These are phyloP conservation scores for Latrodectus hesperus DNA, from an alignment of 2,888 invertebrate species.

Conservation along the genomic window DNA sequence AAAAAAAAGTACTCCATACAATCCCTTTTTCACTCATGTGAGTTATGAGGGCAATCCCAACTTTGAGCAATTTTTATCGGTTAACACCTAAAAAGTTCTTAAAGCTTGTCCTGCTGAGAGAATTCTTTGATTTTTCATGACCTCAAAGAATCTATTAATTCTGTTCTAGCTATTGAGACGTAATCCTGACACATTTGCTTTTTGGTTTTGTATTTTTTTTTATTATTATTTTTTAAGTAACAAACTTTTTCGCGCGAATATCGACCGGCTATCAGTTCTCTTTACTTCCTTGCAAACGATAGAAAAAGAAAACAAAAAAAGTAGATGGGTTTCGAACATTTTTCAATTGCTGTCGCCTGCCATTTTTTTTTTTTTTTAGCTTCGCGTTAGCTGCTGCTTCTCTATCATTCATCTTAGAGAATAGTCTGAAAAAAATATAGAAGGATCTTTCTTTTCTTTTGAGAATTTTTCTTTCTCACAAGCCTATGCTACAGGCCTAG, in stretches of 20 bases:
- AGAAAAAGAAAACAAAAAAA: conserved; percentile 12
- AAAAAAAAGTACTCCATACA: background rate
- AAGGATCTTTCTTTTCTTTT: conserved; percentile 17
- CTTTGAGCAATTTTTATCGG: background rate
- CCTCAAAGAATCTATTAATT: conserved; percentile 62
- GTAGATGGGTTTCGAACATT: conserved; percentile 32
- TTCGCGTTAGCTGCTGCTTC: background rate
- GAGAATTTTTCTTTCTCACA: conserved; percentile 1
- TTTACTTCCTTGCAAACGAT: conserved; percentile 5
- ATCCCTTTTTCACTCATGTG: background rate
- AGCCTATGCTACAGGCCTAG: background rate
- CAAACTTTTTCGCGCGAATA: conserved; percentile 4
- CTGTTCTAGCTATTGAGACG: conserved; percentile 49
- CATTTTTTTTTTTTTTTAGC: background rate
- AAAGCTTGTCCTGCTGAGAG: background rate
- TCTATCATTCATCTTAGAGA: conserved; percentile 46
- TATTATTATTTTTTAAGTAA: background rate
- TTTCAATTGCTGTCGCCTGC: conserved; percentile 55
- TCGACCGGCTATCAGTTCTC: conserved; percentile 8
- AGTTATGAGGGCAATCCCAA: background rate
- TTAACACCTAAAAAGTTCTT: background rate
- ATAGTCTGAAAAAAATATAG: conserved; percentile 17
- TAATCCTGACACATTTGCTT: conserved; percentile 29
- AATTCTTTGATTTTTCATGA: conserved; percentile 38
- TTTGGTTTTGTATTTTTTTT: conserved; percentile 7